Percentiles rank a stretch among this genome's conserved stretches.
These are phyloP conservation scores for Rhinichthys osculus DNA, from an alignment of 2,797 vertebrate genomes.

Conservation along the genomic window DNA sequence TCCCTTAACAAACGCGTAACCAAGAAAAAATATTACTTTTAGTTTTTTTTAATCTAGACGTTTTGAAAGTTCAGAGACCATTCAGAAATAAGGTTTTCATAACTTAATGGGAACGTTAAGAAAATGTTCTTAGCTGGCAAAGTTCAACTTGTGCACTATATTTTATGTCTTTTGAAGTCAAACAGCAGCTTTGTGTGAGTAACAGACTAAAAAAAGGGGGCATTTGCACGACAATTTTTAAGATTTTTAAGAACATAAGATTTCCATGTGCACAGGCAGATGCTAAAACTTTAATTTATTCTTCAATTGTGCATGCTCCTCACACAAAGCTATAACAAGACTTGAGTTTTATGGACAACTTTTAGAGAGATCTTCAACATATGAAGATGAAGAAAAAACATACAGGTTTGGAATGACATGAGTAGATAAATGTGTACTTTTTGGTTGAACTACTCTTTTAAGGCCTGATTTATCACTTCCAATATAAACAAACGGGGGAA, in stretches of 20 bases:
- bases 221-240: not conserved
- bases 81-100: too few species aligned
- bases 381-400: not conserved
- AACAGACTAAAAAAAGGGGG: not conserved
- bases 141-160: not conserved
- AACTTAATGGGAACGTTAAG: too few species aligned
- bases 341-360: not conserved
- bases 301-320: not conserved
- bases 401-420: not conserved
- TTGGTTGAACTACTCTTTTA: constrained; percentile 8
- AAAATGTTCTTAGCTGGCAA: too few species aligned
- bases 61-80: too few species aligned
- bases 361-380: not conserved
- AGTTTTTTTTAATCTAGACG: too few species aligned
- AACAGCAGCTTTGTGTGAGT: not conserved
- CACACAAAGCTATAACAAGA: not conserved
- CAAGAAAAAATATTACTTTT: too few species aligned
- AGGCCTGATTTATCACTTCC: constrained; percentile 5
- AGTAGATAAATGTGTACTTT: constrained; percentile 1
- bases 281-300: not conserved
- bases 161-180: not conserved
- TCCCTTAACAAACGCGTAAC: too few species aligned
- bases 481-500: constrained; percentile 8
- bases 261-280: not conserved
- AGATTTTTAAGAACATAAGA: too few species aligned